Conservation (phyloP, 2,888 invertebrate species). For the Stegophylla sp. region DNA sequence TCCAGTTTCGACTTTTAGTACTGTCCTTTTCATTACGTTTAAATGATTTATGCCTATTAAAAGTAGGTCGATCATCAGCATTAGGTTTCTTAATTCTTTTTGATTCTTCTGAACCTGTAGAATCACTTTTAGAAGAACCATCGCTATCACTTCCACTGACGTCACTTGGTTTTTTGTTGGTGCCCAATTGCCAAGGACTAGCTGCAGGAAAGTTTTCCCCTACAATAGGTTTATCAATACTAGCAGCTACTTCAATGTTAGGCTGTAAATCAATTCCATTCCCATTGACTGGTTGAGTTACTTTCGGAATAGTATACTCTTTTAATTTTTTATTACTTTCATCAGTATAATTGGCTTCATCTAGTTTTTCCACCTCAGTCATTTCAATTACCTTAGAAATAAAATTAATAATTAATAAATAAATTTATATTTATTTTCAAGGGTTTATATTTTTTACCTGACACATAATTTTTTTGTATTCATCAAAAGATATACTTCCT, state of each 20-base stretch:
- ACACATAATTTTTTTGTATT: slow-evolving; percentile 78
- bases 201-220: neutral
- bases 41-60: slow-evolving; percentile 39
- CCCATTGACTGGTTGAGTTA: slow-evolving; percentile 17
- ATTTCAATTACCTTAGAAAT: slow-evolving; percentile 71
- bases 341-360: slow-evolving; percentile 76
- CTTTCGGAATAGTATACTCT: slow-evolving; percentile 34
- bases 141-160: slow-evolving; percentile 53
- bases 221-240: slow-evolving; percentile 1
- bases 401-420: neutral
- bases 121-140: slow-evolving; percentile 52
- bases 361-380: slow-evolving; percentile 78
- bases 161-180: slow-evolving; percentile 41
- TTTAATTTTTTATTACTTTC: slow-evolving; percentile 50
- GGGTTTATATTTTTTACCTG: slow-evolving; percentile 66
- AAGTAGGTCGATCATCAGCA: slow-evolving; percentile 25
- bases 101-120: slow-evolving; percentile 44
- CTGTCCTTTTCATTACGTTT: slow-evolving; percentile 48
- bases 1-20: slow-evolving; percentile 42
- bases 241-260: neutral
- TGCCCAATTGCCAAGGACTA: neutral
- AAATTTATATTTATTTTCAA: no score
- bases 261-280: slow-evolving; percentile 32
- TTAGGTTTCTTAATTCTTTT: slow-evolving; percentile 31
- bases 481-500: slow-evolving; percentile 76